phyloP scores from a whole-genome alignment of 2,888 invertebrate genomes.

The Amblyteles armatorius region DNA sequence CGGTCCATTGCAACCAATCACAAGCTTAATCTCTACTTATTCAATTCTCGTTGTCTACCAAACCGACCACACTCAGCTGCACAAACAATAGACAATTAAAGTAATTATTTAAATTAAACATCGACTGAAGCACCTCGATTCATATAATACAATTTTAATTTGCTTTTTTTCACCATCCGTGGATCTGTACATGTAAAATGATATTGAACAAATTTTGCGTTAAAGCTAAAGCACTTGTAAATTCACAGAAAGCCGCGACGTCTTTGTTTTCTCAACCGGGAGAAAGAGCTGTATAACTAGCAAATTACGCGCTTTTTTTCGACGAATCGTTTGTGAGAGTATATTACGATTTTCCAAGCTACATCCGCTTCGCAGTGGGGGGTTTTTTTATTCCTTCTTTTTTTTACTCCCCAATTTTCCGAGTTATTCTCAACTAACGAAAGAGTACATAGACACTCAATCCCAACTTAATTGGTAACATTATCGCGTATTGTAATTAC shows the following conservation, averaged over 20 bases:
- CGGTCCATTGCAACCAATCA: constrained; percentile 27
- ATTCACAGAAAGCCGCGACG: constrained; percentile 53
- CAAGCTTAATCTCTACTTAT: constrained; percentile 5
- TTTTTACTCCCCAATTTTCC: not conserved
- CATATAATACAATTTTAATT: constrained; percentile 67
- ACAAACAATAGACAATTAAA: constrained; percentile 30
- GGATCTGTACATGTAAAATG: constrained; percentile 53
- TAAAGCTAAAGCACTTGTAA: constrained; percentile 58
- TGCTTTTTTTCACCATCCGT: constrained; percentile 35
- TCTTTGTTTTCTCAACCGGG: constrained; percentile 27
- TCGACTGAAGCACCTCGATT: constrained; percentile 70
- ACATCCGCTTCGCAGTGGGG: constrained; percentile 24
- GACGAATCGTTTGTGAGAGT: constrained; percentile 32
- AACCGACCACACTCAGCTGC: constrained; percentile 7
- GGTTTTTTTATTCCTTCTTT: not conserved
- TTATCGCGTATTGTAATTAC: constrained; percentile 59
- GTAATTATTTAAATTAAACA: constrained; percentile 33
- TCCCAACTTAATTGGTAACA: constrained; percentile 71
- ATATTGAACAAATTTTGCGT: constrained; percentile 53
- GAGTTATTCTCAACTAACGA: constrained; percentile 19
- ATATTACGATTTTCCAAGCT: constrained; percentile 34
- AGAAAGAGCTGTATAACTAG: constrained; percentile 22
- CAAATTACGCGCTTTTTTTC: constrained; percentile 43
- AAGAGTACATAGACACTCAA: constrained; percentile 75
- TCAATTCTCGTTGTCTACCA: constrained; percentile 26